These are phyloP conservation scores for Apodemus agrarius DNA, from an alignment of 2,797 vertebrate genomes.

Conservation along the genomic window DNA sequence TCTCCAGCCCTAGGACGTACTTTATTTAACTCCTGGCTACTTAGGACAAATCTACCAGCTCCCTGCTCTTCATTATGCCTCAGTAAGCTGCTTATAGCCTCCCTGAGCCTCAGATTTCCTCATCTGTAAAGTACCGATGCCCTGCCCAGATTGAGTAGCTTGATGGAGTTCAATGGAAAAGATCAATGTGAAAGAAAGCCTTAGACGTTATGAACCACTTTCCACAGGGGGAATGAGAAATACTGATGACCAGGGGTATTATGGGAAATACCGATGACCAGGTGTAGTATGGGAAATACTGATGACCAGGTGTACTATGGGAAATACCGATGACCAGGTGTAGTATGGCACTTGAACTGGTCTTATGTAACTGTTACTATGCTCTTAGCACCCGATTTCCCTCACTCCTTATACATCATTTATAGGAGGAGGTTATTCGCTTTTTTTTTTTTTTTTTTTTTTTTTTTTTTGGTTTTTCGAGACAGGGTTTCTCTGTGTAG, in stretches of 20 bases:
- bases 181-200: conserved; percentile 33
- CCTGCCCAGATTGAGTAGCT: conserved; percentile 1
- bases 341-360: neutral
- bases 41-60: conserved; percentile 28
- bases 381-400: neutral
- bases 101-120: conserved; percentile 58
- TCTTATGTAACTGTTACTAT: neutral
- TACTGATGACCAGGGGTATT: neutral
- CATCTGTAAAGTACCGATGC: conserved; percentile 56
- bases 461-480: too few species aligned
- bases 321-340: neutral
- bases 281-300: neutral
- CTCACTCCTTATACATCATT: neutral
- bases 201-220: conserved; percentile 49
- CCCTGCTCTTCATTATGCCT: conserved; percentile 38
- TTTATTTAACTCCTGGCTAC: conserved; percentile 27
- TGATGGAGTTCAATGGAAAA: conserved; percentile 43
- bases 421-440: neutral
- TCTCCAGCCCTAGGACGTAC: neutral
- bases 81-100: conserved; percentile 43
- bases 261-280: too few species aligned
- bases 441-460: too few species aligned
- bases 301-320: neutral
- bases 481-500: too few species aligned
- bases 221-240: neutral